phyloP scores from a whole-genome alignment of 2,113 vertebrate genomes.

The Ictalurus furcatus region DNA sequence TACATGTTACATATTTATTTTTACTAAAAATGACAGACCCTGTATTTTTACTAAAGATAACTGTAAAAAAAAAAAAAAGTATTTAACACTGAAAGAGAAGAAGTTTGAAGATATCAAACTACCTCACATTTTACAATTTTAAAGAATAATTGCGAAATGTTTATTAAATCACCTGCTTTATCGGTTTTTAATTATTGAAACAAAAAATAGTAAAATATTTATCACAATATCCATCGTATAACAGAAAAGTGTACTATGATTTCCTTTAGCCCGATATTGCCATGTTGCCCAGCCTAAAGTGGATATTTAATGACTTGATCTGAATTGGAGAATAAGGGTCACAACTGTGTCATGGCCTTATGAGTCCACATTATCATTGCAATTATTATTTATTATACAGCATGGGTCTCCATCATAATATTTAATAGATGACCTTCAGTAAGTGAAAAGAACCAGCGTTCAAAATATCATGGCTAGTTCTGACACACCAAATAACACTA shows the following conservation, averaged over 20 bases:
- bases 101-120: background rate
- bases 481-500: background rate
- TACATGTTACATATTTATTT: no score
- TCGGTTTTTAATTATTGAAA: background rate
- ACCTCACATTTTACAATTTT: background rate
- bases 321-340: background rate
- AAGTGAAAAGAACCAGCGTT: background rate
- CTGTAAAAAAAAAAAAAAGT: no score
- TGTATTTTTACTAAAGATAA: no score
- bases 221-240: background rate
- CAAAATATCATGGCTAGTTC: background rate
- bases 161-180: background rate
- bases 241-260: background rate
- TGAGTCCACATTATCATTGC: background rate
- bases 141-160: background rate
- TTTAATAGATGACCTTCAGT: background rate
- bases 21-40: no score
- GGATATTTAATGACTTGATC: background rate
- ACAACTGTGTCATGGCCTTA: background rate
- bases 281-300: background rate
- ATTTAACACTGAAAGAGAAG: no score
- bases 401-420: background rate
- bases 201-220: background rate
- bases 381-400: constrained; percentile 1
- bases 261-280: background rate